phyloP scores from a whole-genome alignment of 2,888 invertebrate genomes.

The Pedicia rivosa region DNA sequence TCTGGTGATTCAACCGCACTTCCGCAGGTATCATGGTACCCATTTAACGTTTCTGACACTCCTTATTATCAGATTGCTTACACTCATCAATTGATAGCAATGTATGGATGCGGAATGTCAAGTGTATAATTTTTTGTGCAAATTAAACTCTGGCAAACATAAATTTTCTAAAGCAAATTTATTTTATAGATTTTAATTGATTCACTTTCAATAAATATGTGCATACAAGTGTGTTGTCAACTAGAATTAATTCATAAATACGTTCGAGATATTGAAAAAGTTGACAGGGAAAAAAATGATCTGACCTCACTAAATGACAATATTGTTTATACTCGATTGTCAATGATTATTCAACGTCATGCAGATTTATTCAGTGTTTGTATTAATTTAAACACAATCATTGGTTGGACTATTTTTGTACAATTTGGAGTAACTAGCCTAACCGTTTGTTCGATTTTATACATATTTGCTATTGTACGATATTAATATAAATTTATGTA shows the following conservation, averaged over 20 bases:
- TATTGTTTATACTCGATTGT: background rate
- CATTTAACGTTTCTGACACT: background rate
- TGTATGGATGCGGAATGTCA: background rate
- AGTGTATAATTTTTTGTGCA: background rate
- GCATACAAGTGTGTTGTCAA: conserved; percentile 2
- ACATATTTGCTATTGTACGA: background rate
- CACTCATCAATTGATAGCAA: conserved; percentile 1
- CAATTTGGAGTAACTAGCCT: conserved; percentile 3
- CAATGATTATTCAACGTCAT: background rate
- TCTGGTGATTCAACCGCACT: conserved; percentile 2
- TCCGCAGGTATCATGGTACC: conserved; percentile 1
- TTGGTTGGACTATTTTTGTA: conserved; percentile 4
- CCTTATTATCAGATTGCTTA: conserved; percentile 3
- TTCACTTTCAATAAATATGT: conserved; percentile 1
- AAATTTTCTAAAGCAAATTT: background rate
- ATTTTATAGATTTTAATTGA: background rate
- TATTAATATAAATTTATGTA: too few species aligned
- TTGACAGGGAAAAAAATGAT: background rate
- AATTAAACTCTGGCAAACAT: background rate
- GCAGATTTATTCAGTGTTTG: background rate
- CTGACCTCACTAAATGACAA: background rate
- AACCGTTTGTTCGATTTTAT: background rate
- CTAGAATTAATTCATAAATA: conserved; percentile 2
- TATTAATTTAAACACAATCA: background rate
- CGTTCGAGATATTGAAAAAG: background rate